phyloP scores from a whole-genome alignment of 2,113 vertebrate genomes.

The Bombycilla garrulus region DNA sequence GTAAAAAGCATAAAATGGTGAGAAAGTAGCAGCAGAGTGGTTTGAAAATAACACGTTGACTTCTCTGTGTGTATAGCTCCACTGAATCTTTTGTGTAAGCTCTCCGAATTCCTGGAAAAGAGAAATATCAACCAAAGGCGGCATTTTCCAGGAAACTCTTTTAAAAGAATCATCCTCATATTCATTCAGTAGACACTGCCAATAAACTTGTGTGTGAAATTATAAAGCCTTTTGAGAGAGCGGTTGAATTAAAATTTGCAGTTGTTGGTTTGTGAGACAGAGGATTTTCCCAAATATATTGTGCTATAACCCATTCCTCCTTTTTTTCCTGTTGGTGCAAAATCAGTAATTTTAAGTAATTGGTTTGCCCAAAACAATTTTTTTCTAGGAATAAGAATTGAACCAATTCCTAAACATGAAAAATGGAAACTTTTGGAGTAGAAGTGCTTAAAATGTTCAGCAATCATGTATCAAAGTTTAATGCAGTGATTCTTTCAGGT shows the following conservation, averaged over 20 bases:
- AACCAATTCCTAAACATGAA: not conserved
- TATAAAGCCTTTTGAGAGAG: conserved; percentile 7
- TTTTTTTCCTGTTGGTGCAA: not conserved
- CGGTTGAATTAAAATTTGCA: not conserved
- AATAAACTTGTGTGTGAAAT: not conserved
- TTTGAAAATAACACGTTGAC: not conserved
- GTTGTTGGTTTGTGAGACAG: not conserved
- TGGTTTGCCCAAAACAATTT: not conserved
- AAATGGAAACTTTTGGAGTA: not conserved
- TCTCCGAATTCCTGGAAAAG: conserved; percentile 49
- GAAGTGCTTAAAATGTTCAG: not conserved
- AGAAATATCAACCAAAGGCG: conserved; percentile 12
- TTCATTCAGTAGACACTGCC: not conserved
- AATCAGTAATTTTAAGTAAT: not conserved
- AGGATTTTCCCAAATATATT: not conserved
- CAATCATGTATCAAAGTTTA: not conserved
- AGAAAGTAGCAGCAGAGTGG: conserved; percentile 39
- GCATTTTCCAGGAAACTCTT: conserved; percentile 37
- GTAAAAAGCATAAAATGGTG: conserved; percentile 45
- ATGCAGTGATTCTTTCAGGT: not conserved
- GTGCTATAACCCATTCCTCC: not conserved
- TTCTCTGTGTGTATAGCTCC: conserved; percentile 7
- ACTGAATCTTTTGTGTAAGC: conserved; percentile 50
- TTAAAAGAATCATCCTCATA: conserved; percentile 14
- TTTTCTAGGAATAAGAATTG: not conserved